Evolutionary conservation across 2,113 vertebrate genomes (phyloP), one percentile per base, ranked within the genome.

Genomic region (Saguinus midas): DNA sequence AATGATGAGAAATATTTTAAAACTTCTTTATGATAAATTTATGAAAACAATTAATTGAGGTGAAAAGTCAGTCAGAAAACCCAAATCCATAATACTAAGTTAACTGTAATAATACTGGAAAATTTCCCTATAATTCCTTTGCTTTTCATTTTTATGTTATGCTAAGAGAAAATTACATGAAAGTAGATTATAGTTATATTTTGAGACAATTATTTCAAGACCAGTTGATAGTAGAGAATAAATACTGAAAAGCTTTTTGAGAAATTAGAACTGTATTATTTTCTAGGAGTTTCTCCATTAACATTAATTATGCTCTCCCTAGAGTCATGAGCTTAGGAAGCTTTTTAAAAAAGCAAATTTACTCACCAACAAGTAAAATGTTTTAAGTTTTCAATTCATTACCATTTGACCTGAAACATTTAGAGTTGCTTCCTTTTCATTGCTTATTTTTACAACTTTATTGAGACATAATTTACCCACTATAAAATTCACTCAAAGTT

Each of bases 201-300:
- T 94, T 84, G 52, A 95, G 79, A 97, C 83, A 96, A 95, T 96
- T 95, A 97, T 96, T 97, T 96, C 89, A 96, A 96, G 83, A 96
- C 75, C 40, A 80, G 96, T 93, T 97, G 91, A 97, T n/a, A 97
- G 3, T 8, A 48, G 48, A 80, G 29, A 96, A 95, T 1, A 96
- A 95, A 70, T 79, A 98, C 90, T 96, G 14, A 90, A 21, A 6
- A 93, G 32, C 40, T 92, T 92, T 96, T 96, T 90, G 55, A 96
- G 96, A 97, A 94, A 97, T 97, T 92, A 68, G 29, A 96, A n/a
- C 94, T 90, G 20, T 48, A 20, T 68, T 48, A 20, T 68, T 93
- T 25, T 45, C 82, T 95, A 91, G 45, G 81, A 96, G 58, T 96
- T 96, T 97, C 23, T 70, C 35, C 64, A 7, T 95, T 96, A 82